Conservation (phyloP, 2,888 invertebrate species). For the Mesorhabditis belari region DNA sequence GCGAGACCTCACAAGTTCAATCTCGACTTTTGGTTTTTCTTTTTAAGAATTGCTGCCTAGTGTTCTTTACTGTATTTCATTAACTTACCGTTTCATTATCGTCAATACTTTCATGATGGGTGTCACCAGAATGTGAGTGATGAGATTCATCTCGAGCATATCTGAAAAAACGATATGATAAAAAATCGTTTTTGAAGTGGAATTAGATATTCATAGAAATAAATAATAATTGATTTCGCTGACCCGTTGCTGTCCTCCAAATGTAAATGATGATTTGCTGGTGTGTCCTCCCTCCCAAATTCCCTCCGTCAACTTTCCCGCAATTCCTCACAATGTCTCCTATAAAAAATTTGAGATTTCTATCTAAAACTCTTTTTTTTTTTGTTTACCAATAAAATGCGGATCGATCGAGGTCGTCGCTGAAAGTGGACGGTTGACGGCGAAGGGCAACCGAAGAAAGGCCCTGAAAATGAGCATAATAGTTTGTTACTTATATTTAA, state of each 20-base stretch:
- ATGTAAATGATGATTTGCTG: no score
- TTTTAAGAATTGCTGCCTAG: no score
- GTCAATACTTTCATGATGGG: conserved; percentile 8
- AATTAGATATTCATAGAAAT: no score
- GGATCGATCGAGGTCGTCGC: conserved; percentile 29
- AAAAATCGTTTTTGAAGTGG: no score
- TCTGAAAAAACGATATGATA: no score
- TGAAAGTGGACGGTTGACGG: conserved; percentile 48
- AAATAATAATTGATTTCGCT: no score
- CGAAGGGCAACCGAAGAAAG: conserved; percentile 55
- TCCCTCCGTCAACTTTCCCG: conserved; percentile 5
- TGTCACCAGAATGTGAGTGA: conserved; percentile 10
- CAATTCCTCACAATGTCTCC: conserved; percentile 15
- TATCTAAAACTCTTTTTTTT: background rate
- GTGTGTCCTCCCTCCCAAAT: no score
- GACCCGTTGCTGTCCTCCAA: no score
- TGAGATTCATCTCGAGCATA: background rate
- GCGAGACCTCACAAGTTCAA: no score
- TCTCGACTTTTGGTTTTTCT: no score
- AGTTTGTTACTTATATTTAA: background rate
- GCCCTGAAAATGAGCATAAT: conserved; percentile 21
- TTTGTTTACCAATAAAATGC: conserved; percentile 17
- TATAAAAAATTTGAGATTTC: conserved; percentile 9
- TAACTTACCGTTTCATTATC: conserved; percentile 9
- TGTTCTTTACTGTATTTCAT: background rate